Evolutionary conservation across 2,797 vertebrate genomes (phyloP).

Genomic region (Podarcis siculus): DNA sequence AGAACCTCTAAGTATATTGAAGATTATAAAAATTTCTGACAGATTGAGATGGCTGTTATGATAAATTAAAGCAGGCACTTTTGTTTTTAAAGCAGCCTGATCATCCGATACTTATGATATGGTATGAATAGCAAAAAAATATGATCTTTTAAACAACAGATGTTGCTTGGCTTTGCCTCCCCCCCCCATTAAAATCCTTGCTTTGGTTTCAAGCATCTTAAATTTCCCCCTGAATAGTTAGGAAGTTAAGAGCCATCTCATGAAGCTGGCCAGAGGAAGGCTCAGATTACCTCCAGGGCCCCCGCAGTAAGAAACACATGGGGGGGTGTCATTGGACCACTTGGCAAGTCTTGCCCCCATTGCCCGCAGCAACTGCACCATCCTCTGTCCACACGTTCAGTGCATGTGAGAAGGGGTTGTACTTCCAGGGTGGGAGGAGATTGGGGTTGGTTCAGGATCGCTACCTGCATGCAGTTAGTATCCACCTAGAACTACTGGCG

Average conservation of each 20-base stretch:
- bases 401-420: background rate
- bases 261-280: background rate
- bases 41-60: background rate
- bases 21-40: slow-evolving; percentile 40
- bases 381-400: too few species aligned
- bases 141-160: background rate
- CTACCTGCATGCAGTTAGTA: too few species aligned
- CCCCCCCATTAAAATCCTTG: background rate
- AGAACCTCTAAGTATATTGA: slow-evolving; percentile 50
- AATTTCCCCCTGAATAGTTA: background rate
- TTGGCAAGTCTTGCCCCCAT: background rate
- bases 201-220: background rate
- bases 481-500: too few species aligned
- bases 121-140: background rate
- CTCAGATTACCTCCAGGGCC: background rate
- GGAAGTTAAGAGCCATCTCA: background rate
- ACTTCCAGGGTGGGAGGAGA: background rate
- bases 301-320: background rate
- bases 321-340: background rate
- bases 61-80: background rate
- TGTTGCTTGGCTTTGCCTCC: background rate
- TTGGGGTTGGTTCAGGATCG: background rate
- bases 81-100: background rate
- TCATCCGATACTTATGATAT: background rate
- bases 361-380: too few species aligned